These are phyloP conservation scores for Rutilus rutilus DNA, from an alignment of 2,113 vertebrate genomes.

Conservation along the genomic window DNA sequence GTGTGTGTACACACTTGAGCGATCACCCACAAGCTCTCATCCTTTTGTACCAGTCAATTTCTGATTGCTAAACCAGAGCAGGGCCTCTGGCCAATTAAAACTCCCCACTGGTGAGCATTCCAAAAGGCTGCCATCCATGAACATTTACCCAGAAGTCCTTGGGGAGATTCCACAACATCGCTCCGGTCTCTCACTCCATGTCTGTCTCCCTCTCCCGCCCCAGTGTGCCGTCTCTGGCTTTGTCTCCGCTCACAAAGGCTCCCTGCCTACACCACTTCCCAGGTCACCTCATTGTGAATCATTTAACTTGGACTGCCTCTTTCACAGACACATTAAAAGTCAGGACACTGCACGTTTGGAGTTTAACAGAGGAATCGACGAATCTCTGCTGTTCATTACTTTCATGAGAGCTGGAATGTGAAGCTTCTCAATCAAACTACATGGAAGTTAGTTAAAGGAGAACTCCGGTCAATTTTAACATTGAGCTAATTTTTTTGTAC, in stretches of 20 bases:
- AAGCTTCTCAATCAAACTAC: conserved; percentile 19
- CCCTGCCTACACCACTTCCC: conserved; percentile 79
- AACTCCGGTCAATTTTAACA: too few species aligned
- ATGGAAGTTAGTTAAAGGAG: conserved; percentile 36
- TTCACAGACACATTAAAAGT: conserved; percentile 64
- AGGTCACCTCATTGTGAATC: conserved; percentile 77
- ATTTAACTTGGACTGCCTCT: conserved; percentile 65
- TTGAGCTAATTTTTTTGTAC: too few species aligned
- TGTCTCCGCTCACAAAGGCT: conserved; percentile 78
- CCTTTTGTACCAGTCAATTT: conserved; percentile 60
- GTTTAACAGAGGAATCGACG: conserved; percentile 29
- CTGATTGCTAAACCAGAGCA: conserved; percentile 73
- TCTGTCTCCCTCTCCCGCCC: conserved; percentile 64
- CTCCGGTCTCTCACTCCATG: conserved; percentile 69
- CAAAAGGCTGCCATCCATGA: conserved; percentile 79
- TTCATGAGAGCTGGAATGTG: conserved; percentile 20
- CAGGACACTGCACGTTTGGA: conserved; percentile 41
- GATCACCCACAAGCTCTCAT: conserved; percentile 50
- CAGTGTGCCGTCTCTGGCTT: conserved; percentile 70
- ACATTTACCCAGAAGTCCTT: conserved; percentile 78
- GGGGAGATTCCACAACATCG: conserved; percentile 77
- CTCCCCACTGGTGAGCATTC: conserved; percentile 78
- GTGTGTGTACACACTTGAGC: conserved; percentile 13
- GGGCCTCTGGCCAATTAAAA: conserved; percentile 78
- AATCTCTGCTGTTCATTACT: conserved; percentile 35